These are phyloP conservation scores for Brachyhypopomus gauderio DNA, from an alignment of 2,113 vertebrate genomes.

Conservation along the genomic window DNA sequence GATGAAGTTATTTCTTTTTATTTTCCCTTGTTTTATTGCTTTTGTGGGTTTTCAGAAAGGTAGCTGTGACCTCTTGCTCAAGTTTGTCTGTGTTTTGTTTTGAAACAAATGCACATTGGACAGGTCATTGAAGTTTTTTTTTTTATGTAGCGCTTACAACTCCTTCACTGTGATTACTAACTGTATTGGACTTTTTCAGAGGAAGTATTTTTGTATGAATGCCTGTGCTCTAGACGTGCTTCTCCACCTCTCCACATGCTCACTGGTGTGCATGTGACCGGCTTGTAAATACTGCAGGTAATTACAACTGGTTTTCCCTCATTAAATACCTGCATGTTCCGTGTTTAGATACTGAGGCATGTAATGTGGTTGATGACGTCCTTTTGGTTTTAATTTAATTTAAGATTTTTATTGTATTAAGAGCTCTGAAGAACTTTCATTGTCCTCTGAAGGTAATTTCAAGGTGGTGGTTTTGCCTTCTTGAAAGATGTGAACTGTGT, in stretches of 20 bases:
- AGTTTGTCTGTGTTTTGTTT: neutral
- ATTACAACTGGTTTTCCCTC: neutral
- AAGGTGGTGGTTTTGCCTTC: neutral
- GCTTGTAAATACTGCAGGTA: constrained; percentile 1
- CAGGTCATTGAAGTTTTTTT: constrained; percentile 14
- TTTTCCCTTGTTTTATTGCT: no score
- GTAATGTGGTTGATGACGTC: neutral
- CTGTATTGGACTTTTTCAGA: constrained; percentile 23
- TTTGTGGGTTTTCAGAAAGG: neutral
- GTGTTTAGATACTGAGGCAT: constrained; percentile 27
- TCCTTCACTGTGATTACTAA: constrained; percentile 45
- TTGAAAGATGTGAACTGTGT: neutral
- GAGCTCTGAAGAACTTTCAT: neutral
- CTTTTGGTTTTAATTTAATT: constrained; percentile 29
- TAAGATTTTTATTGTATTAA: neutral
- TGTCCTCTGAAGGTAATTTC: neutral
- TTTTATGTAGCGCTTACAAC: neutral
- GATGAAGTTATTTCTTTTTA: neutral
- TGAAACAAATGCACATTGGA: neutral
- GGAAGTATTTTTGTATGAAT: constrained; percentile 31
- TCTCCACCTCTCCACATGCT: neutral
- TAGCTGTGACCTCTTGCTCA: neutral
- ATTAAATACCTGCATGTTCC: constrained; percentile 19
- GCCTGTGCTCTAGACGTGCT: constrained; percentile 3
- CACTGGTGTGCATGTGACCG: constrained; percentile 27